A percentile compares a stretch with the other conserved stretches of the same genome.
Evolutionary conservation across 2,113 vertebrate genomes (phyloP).

Genomic region (Emydura subglobosa): DNA sequence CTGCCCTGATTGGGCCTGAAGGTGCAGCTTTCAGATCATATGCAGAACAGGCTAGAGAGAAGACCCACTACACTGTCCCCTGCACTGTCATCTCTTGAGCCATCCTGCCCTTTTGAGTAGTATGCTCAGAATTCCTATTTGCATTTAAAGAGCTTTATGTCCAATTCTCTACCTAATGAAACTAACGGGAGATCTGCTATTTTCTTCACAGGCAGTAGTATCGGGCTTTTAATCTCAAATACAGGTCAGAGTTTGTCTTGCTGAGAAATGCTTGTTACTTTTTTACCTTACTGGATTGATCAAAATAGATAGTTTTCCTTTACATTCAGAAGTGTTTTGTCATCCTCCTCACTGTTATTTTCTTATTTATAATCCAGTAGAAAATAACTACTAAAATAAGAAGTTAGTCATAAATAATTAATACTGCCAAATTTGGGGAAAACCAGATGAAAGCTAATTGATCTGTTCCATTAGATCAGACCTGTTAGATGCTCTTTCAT

Average conservation of each 20-base stretch:
- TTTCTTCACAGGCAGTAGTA: neutral
- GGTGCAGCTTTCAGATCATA: neutral
- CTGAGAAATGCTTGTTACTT: neutral
- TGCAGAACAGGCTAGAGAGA: neutral
- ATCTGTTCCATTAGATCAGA: constrained; percentile 54
- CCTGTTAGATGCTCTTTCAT: neutral
- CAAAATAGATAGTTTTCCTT: neutral
- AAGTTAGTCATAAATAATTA: constrained; percentile 59
- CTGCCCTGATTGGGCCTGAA: neutral
- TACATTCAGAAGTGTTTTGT: neutral
- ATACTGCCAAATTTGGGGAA: constrained; percentile 33
- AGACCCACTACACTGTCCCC: accelerated
- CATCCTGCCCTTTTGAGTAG: neutral
- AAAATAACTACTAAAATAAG: constrained; percentile 36
- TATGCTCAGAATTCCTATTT: neutral
- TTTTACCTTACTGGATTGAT: neutral
- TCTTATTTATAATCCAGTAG: constrained; percentile 10
- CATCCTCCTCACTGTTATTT: neutral
- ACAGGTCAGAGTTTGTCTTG: neutral
- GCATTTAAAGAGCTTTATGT: neutral
- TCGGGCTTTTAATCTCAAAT: neutral
- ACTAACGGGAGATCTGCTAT: neutral
- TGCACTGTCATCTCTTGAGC: neutral
- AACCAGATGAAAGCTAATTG: constrained; percentile 43
- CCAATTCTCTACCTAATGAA: too few species aligned